phyloP scores from a whole-genome alignment of 2,113 vertebrate species.

The Pao palembangensis region DNA sequence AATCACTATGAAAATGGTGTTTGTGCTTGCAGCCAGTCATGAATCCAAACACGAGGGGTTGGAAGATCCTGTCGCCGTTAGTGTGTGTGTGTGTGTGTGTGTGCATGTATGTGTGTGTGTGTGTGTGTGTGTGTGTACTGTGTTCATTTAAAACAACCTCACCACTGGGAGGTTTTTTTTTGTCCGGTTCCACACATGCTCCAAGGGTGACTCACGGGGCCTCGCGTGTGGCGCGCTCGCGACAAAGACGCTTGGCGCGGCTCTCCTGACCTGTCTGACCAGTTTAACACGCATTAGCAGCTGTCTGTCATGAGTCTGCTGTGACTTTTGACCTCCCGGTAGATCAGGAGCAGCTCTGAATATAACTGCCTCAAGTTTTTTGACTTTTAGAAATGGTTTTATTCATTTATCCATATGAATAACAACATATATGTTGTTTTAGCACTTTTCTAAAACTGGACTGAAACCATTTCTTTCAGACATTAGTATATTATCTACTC shows the following conservation, averaged over 20 bases:
- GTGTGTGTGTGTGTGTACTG: too few relatives aligned
- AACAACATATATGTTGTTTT: background rate
- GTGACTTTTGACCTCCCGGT: slow-evolving; percentile 31
- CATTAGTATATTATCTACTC: background rate
- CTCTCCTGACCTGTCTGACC: slow-evolving; percentile 14
- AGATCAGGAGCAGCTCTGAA: slow-evolving; percentile 3
- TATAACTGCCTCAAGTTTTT: slow-evolving; percentile 3
- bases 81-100: too few relatives aligned
- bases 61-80: too few relatives aligned
- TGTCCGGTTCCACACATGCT: too few relatives aligned
- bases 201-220: background rate
- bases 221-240: slow-evolving; percentile 29
- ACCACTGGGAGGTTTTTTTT: too few relatives aligned
- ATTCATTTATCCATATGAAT: background rate
- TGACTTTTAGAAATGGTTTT: background rate
- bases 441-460: too few relatives aligned
- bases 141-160: too few relatives aligned
- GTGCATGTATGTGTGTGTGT: too few relatives aligned
- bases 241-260: background rate
- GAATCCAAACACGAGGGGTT: too few relatives aligned
- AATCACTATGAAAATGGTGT: too few relatives aligned
- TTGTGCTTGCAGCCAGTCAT: too few relatives aligned
- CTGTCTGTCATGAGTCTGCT: slow-evolving; percentile 30
- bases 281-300: slow-evolving; percentile 17
- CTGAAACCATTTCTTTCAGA: too few relatives aligned